These are phyloP conservation scores for Thamnaconus septentrionalis DNA, from an alignment of 2,113 vertebrate genomes.

Conservation along the genomic window DNA sequence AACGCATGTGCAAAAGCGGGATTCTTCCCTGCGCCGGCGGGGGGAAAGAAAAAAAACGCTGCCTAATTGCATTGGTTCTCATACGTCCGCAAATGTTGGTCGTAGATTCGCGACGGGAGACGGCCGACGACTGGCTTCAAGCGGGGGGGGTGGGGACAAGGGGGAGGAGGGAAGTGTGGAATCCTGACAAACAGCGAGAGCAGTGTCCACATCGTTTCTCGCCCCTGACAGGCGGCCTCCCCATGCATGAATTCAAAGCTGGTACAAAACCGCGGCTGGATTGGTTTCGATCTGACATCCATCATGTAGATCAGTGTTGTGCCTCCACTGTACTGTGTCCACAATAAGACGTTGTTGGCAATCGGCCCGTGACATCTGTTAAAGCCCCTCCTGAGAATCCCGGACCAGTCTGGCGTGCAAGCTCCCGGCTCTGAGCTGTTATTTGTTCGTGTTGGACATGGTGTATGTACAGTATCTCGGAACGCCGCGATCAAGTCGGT, in stretches of 20 bases:
- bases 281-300: slow-evolving; percentile 72
- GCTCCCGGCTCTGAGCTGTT: not conserved
- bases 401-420: slow-evolving; percentile 51
- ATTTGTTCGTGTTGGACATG: not conserved
- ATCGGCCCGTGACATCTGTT: slow-evolving; percentile 67
- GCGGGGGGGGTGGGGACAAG: slow-evolving; percentile 68
- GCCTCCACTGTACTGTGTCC: slow-evolving; percentile 64
- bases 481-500: not conserved
- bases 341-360: slow-evolving; percentile 66
- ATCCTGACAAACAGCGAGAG: slow-evolving; percentile 77
- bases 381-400: slow-evolving; percentile 53
- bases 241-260: slow-evolving; percentile 79
- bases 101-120: slow-evolving; percentile 68
- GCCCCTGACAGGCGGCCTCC: slow-evolving; percentile 74
- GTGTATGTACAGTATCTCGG: not conserved
- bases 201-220: slow-evolving; percentile 74
- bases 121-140: slow-evolving; percentile 72
- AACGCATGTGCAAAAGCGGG: too few species aligned
- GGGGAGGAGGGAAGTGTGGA: too few species aligned
- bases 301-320: slow-evolving; percentile 71
- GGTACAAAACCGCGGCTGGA: slow-evolving; percentile 66
- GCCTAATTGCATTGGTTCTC: slow-evolving; percentile 75
- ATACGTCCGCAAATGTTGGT: slow-evolving; percentile 73
- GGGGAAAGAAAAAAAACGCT: slow-evolving; percentile 49
- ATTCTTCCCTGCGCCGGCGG: too few species aligned